phyloP scores from a whole-genome alignment of 2,113 vertebrate genomes.

The Neogobius melanostomus region DNA sequence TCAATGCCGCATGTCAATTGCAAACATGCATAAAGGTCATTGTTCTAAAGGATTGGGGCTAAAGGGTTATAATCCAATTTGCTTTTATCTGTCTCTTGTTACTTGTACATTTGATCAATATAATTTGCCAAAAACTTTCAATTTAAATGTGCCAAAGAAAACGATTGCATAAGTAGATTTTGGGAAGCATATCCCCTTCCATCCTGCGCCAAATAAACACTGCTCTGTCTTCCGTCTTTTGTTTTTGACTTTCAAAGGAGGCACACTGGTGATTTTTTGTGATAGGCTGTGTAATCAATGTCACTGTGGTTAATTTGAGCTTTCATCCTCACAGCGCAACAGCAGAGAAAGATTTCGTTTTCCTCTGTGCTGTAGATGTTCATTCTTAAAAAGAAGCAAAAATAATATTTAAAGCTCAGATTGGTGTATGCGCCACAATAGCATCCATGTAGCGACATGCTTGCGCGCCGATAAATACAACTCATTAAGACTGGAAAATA shows the following conservation, averaged over 20 bases:
- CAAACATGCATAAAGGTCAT: too few species aligned
- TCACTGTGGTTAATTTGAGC: conserved; percentile 2
- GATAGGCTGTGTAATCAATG: conserved; percentile 5
- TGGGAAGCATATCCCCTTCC: neutral
- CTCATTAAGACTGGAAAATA: conserved; percentile 29
- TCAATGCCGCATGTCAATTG: too few species aligned
- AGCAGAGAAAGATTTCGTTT: neutral
- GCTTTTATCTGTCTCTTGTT: too few species aligned
- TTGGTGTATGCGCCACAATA: neutral
- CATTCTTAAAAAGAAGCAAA: neutral
- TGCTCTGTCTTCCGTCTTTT: neutral
- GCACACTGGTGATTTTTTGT: neutral
- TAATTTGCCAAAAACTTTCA: too few species aligned
- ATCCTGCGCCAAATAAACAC: neutral
- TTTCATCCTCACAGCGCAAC: neutral
- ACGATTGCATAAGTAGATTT: too few species aligned
- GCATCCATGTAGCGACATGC: conserved; percentile 5
- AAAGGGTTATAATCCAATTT: too few species aligned
- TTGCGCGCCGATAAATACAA: conserved; percentile 30
- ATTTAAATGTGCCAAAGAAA: too few species aligned
- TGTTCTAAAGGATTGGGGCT: too few species aligned
- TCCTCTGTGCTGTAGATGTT: neutral
- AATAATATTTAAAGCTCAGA: neutral
- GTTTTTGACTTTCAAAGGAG: conserved; percentile 1
- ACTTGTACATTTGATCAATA: too few species aligned